phyloP scores from a whole-genome alignment of 1,140 invertebrate genomes.

The Melipona quadrifasciata region DNA sequence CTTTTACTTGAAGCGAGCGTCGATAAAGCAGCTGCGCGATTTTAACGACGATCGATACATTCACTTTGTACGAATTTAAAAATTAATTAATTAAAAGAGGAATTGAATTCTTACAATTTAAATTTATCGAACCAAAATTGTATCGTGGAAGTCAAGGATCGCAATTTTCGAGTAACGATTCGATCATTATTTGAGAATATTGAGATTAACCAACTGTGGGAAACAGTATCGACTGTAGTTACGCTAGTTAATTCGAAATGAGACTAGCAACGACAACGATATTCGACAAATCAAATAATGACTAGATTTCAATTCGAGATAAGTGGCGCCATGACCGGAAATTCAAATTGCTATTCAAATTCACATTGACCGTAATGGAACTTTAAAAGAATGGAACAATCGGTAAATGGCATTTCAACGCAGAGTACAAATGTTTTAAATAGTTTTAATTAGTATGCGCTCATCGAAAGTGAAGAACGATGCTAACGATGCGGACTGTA shows the following conservation, averaged over 20 bases:
- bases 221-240: slow-evolving; percentile 43
- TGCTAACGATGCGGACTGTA: neutral
- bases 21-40: slow-evolving; percentile 27
- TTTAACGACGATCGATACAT: slow-evolving; percentile 36
- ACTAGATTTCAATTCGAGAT: slow-evolving; percentile 27
- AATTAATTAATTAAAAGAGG: neutral
- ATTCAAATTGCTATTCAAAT: neutral
- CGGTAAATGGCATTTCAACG: no score
- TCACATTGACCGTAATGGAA: neutral
- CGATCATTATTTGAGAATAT: neutral
- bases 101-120: no score
- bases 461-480: slow-evolving; percentile 2
- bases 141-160: no score
- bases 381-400: neutral
- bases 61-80: no score
- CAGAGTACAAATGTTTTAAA: neutral
- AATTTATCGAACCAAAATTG: neutral
- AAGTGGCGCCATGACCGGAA: neutral
- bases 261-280: neutral
- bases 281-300: slow-evolving; percentile 29
- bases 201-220: slow-evolving; percentile 15
- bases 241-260: neutral
- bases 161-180: neutral
- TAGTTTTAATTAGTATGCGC: neutral
- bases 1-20: slow-evolving; percentile 2